Evolutionary conservation across 2,797 vertebrate genomes (phyloP), one percentile per base, ranked within the genome.

Genomic region (Phoebastria nigripes): DNA sequence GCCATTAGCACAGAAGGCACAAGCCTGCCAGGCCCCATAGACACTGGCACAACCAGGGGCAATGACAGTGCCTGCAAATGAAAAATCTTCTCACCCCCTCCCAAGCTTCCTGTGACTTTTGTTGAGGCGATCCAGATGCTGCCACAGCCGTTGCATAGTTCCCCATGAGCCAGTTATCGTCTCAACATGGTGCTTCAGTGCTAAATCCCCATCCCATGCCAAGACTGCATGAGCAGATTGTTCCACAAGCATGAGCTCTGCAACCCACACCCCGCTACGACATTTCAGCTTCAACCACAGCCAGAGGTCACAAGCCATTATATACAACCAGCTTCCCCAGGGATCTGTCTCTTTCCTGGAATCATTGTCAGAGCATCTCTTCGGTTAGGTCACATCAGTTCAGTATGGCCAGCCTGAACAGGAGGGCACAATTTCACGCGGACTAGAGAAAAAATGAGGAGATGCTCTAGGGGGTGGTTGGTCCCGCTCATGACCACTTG

Each of bases 311-410:
- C 59, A 77, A 82, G 71, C 58, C 81, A 77, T 63, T 84, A 37
- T 59, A 90, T 41, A 79, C 78, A 94, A 92, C 90, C 78, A 77
- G 63, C 81, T 93, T 95, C 92, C 95, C 87, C 59, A 56, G 95
- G 89, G 92, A 96, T 52, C 39, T 8, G 11, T 51, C 66, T 82
- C 41, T 55, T 96, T 96, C 95, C 94, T 92, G 95, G 95, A 96
- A 97, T 91, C 78, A 69, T 7, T 79, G 92, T 88, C 94, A 93
- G 70, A 92, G 42, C 66, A 89, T 46, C 78, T 66, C 73, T 41
- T 84, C 0, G 16, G 55, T 87, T 70, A 94, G 94, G 92, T 90
- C 89, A 96, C 6, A 3, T 47, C 71, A 58, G 67, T 87, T 94
- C 92, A 80, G 35, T 4, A 93, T 3, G 63, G 42, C 47, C 89